Base-by-base conservation (phyloP, 2,113 vertebrate species). In the Anoplopoma fimbria region DNA sequence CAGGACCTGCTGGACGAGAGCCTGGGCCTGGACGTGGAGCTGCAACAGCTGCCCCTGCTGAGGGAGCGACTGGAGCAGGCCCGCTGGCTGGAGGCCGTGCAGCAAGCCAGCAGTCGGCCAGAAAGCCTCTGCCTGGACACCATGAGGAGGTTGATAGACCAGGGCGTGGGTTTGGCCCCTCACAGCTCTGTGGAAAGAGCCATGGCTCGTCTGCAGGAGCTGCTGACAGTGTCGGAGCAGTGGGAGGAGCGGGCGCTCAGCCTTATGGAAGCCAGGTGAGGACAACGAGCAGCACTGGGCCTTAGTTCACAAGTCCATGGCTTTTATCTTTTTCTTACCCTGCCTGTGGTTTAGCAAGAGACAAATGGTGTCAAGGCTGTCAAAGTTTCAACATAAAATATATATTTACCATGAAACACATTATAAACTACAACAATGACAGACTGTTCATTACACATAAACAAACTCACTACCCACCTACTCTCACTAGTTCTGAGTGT, bases 141-240 rank as follows among this genome's bases (percentile, higher is more conserved):
- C 81, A 99, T 99, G 97, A 95, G 98, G 77, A 95, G 97, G 68
- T 96, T 99, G 84, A 99, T 99, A 51, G 98, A 99, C 91, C 96
- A 97, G 7, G 98, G 98, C 0, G 97, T 99, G 75, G 98, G 98
- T n/a, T 90, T 99, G 2, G 94, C 95, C 0, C 97, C 98, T 0
- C 97, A 97, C 71, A 91, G 96, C 1, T 96, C 96, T 0, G 97
- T 99, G 38, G 98, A 99, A 88, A 97, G 94, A 77, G 97, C 97
- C 1, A 99, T 99, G 98, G 98, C 98, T 0, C 95, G 95, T 53
- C 95, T 99, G 78, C 98, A 99, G 87, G 98, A 99, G 86, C 93
- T 99, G 67, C 97, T 99, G 4, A 99, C 98, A 0, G 96, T 99
- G 33, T 98, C 97, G 0, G 98, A 99, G 88, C 97, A 98, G 93